Percentiles rank a stretch among this genome's conserved stretches.
Evolutionary conservation across 2,113 vertebrate genomes (phyloP).

Genomic region (Callospermophilus lateralis): DNA sequence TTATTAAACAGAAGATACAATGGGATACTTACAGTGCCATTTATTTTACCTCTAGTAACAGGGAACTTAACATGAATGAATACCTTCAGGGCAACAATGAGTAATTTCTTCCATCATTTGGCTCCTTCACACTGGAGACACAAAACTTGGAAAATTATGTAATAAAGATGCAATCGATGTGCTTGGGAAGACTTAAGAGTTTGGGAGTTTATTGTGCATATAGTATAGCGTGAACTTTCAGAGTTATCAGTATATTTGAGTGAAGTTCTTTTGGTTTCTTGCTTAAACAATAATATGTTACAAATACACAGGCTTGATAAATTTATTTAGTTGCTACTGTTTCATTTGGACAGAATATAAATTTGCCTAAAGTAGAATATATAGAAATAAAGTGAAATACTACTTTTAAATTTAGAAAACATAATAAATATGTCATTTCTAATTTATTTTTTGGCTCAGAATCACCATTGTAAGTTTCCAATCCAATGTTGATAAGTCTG

Average conservation of each 20-base stretch:
- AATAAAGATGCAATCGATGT: neutral
- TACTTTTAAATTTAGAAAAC: conserved; percentile 17
- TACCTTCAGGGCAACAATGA: neutral
- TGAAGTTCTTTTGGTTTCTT: neutral
- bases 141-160: neutral
- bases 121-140: neutral
- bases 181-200: neutral
- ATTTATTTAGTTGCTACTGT: neutral
- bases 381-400: neutral
- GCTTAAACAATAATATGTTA: neutral
- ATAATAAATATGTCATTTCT: neutral
- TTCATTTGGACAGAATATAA: neutral
- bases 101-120: neutral
- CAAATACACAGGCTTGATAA: neutral
- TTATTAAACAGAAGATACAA: neutral
- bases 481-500: neutral
- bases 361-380: conserved; percentile 5
- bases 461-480: neutral
- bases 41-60: neutral
- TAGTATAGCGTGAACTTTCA: neutral
- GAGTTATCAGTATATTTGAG: neutral
- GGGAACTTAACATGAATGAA: neutral
- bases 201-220: neutral
- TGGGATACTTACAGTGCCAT: neutral
- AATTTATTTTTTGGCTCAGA: neutral